Evolutionary conservation across 2,113 vertebrate species (phyloP).

Genomic region (Paradoxurus hermaphroditus): DNA sequence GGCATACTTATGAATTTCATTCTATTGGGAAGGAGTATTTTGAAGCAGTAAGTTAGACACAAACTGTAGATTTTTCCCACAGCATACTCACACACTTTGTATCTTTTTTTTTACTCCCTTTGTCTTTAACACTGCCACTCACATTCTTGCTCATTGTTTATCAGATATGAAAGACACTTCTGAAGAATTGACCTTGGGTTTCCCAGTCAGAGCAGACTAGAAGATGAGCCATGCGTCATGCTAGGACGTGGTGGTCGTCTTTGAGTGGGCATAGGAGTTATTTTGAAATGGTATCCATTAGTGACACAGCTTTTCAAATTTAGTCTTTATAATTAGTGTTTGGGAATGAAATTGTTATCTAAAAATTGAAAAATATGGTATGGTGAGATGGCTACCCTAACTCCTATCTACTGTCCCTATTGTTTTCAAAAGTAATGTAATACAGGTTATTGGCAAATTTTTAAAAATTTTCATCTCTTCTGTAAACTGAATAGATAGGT

Average conservation of each 20-base stretch:
- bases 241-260: neutral
- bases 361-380: neutral
- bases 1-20: slow-evolving; percentile 18
- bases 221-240: neutral
- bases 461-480: neutral
- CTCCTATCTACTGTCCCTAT: neutral
- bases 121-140: neutral
- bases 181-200: neutral
- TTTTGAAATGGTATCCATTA: neutral
- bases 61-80: neutral
- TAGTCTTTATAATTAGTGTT: neutral
- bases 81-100: neutral
- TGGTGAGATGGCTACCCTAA: neutral
- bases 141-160: neutral
- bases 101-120: neutral
- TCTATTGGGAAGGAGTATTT: neutral
- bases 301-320: neutral
- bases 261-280: neutral
- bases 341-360: neutral
- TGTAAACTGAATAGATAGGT: neutral
- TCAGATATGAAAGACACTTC: neutral
- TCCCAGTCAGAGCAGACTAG: neutral
- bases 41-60: neutral
- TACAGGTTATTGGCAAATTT: neutral
- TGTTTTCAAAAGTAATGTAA: neutral